Evolutionary conservation across 2,797 vertebrate species (phyloP), one percentile per base, ranked within the genome.

Genomic region (Manis pentadactyla): DNA sequence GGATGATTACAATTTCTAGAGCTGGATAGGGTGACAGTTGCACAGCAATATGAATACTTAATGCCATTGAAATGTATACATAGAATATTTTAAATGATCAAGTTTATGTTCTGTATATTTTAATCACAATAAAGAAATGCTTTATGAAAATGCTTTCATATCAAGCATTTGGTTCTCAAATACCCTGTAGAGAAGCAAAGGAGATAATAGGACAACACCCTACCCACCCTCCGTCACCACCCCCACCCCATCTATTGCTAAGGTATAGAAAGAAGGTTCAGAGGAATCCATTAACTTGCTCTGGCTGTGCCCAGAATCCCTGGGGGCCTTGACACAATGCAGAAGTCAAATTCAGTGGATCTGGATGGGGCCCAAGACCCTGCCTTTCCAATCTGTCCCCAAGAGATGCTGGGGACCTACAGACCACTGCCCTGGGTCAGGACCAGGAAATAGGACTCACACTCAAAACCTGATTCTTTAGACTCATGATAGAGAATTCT

Each of bases 81-180:
- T 75, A 21, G 42, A 90, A 51, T 37, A n/a, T 34, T 71, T 83
- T 73, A 88, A 88, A 64, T 77, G 39, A 73, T 82, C 57, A 10
- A 34, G 64, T 85, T 53, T 53, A 55, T 53, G 13, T 66, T 53
- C 39, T 51, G 23, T 31, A 64, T 66, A 84, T 85, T 82, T 91
- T 57, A 19, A 46, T 23, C 25, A 74, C 34, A 55, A 61, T 74
- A 86, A 82, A 90, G 51, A 46, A 68, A 75, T 74, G n/a, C 39
- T 37, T 69, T 87, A 83, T 53, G 61, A 79, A 96, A 81, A 73
- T 46, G 46, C 27, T 89, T 94, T 83, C 12, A 63, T 37, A 25
- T 39, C 69, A 61, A 68, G 63, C 5, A 12, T 66, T 83, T 57
- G 21, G 17, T 88, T 74, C 61, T 92, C 57, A 92, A 82, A 73